Evolutionary conservation across 1,140 invertebrate species (phyloP), one percentile per base, ranked within the genome.

Genomic region (Drosophila gunungcola): DNA sequence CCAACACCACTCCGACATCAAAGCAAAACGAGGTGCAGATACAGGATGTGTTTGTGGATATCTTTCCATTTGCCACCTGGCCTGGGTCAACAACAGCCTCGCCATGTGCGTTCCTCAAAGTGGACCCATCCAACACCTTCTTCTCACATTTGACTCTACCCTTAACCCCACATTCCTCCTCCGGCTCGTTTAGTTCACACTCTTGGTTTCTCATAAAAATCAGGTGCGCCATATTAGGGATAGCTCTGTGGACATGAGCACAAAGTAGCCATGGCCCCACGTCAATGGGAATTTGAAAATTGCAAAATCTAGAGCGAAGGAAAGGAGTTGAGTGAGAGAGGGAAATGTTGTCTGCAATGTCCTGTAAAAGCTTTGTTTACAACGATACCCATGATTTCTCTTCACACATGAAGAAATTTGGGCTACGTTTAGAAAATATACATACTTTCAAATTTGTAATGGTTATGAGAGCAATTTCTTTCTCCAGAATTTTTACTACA

Each of bases 331-430:
- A 11, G 29, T 4, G 36, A 41, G 45, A 32, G 5, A 13, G 41
- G 49, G 21, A 51, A 65, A 53, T 57, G 73, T 25, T 57, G 61
- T 76, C 72, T 41, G 46, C 16, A 49, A 36, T 74, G 69, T 73
- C 69, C 81, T 85, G 67, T 84, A 80, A 84, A 80, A 63, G 81
- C 64, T 84, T 85, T 85, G 77, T 84, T 80, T 84, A 84, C 81
- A 84, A 54, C 63, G 63, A 69, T 54, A 70, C 36, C 63, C 64
- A 65, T 73, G 75, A 68, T 77, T 68, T 77, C 53, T 54, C 39
- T 63, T 11, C 13, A 41, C 64, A 63, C 73, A 12, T 32, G 9
- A 34, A 52, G 9, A 39, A 73, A 29, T 16, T n/a, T 4, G 13
- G 3, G 13, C 2, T 10, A 16, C 6, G 4, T 0, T 7, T n/a